A percentile compares a stretch with the other conserved stretches of the same genome.
Conservation (phyloP, 1,140 invertebrate species). For the Sarcophaga peregrina region DNA sequence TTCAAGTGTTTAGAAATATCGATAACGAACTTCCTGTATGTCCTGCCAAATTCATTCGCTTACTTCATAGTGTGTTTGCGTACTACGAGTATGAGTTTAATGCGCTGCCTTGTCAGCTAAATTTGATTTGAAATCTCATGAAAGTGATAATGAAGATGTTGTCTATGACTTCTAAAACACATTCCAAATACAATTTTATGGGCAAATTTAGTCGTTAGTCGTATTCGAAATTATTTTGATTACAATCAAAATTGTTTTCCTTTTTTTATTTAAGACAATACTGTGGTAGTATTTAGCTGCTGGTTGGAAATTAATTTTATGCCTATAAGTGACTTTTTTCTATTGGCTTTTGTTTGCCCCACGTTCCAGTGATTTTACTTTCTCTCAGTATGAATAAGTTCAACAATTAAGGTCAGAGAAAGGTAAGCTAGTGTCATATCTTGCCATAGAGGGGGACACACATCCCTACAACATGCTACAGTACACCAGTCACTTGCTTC, state of each 20-base stretch:
- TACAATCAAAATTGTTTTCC: constrained; percentile 11
- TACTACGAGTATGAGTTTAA: background rate
- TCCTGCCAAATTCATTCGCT: background rate
- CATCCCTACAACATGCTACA: no score
- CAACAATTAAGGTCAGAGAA: no score
- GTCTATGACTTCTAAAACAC: background rate
- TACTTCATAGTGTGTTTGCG: background rate
- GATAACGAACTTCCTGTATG: constrained; percentile 48
- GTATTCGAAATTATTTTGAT: background rate
- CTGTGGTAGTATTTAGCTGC: background rate
- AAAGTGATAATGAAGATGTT: background rate
- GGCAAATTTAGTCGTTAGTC: background rate
- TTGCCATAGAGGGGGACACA: no score
- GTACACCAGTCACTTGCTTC: no score
- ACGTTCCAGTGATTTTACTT: no score
- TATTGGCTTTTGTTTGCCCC: no score
- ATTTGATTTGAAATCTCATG: constrained; percentile 41
- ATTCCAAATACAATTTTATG: background rate
- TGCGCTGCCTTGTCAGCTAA: constrained; percentile 39
- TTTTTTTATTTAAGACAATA: background rate
- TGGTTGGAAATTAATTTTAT: constrained; percentile 10
- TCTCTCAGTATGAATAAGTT: no score
- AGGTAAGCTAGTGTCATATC: no score
- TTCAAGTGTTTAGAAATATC: constrained; percentile 1
- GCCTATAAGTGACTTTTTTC: background rate